phyloP scores from a whole-genome alignment of 2,113 vertebrate species.

The Pteropus alecto region DNA sequence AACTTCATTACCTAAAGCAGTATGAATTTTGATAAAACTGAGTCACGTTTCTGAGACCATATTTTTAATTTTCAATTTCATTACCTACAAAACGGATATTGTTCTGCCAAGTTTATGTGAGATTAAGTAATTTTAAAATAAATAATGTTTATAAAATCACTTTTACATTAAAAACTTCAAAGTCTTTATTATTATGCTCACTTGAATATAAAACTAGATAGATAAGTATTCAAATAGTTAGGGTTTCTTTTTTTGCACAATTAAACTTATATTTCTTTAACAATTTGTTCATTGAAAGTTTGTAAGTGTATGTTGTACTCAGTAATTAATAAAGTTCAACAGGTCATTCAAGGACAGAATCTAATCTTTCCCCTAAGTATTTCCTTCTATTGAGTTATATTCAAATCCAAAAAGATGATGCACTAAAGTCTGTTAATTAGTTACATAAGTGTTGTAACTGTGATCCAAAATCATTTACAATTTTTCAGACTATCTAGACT shows the following conservation, averaged over 20 bases:
- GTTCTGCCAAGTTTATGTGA: neutral
- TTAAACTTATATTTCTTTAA: neutral
- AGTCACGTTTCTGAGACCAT: neutral
- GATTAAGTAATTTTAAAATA: neutral
- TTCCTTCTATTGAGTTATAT: neutral
- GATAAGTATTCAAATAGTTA: neutral
- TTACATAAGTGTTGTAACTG: neutral
- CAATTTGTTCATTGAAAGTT: neutral
- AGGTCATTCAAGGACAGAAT: neutral
- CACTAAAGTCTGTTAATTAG: neutral
- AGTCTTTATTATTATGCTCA: neutral
- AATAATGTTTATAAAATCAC: neutral
- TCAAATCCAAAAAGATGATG: neutral
- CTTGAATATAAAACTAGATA: neutral
- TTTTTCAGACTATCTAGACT: neutral
- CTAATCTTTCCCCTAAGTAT: neutral
- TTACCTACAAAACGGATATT: neutral
- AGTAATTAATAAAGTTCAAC: neutral
- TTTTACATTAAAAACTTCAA: neutral
- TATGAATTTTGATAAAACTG: neutral
- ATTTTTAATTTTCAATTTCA: neutral
- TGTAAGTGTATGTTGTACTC: neutral
- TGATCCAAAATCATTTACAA: neutral
- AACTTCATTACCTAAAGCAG: neutral
- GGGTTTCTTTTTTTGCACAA: neutral